Percentiles rank a stretch among this genome's conserved stretches.
Evolutionary conservation across 2,113 vertebrate genomes (phyloP).

Genomic region (Hyperopisus bebe): DNA sequence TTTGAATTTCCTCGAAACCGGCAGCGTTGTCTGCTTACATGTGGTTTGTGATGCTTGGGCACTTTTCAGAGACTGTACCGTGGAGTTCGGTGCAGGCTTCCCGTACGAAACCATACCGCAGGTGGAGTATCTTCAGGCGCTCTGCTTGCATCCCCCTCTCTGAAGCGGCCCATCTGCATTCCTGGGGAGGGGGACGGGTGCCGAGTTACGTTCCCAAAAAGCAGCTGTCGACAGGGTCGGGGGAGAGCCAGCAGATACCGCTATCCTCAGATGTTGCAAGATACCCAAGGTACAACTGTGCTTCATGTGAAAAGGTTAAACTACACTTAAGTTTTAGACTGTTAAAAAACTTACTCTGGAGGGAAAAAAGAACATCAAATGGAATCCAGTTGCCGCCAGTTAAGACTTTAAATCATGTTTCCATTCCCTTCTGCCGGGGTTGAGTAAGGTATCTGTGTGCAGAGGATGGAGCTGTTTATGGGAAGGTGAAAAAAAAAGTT

Average conservation of each 20-base stretch:
- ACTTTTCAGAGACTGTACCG: neutral
- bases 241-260: conserved; percentile 4
- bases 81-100: neutral
- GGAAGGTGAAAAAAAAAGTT: neutral
- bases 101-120: neutral
- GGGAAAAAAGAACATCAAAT: neutral
- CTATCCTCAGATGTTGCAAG: conserved; percentile 13
- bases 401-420: neutral
- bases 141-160: neutral
- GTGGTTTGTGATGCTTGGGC: neutral
- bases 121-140: neutral
- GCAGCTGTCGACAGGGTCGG: conserved; percentile 14
- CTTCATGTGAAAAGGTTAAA: neutral
- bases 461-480: neutral
- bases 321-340: conserved; percentile 7
- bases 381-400: neutral
- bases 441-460: neutral
- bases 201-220: neutral
- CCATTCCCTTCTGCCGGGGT: neutral
- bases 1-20: neutral
- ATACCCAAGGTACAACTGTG: neutral
- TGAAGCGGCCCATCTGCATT: neutral
- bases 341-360: neutral
- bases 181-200: neutral
- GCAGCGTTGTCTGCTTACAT: neutral